A percentile compares a stretch with the other conserved stretches of the same genome.
Conservation (phyloP, 2,888 invertebrate genomes). For the Dascillus cervinus region DNA sequence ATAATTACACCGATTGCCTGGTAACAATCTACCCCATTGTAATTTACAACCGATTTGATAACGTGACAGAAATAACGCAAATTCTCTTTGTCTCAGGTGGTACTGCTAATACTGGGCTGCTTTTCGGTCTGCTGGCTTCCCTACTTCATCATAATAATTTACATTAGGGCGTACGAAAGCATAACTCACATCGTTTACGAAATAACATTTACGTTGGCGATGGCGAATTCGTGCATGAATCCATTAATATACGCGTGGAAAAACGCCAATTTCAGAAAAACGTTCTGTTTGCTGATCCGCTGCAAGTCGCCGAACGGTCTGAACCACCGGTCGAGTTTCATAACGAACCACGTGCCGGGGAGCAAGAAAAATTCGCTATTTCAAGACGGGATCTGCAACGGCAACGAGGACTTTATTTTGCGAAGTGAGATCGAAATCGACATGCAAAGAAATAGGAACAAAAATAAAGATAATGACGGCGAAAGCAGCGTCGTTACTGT, state of each 20-base stretch:
- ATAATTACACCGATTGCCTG: no score
- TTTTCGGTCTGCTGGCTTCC: slow-evolving; percentile 79
- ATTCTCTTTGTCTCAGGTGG: slow-evolving; percentile 66
- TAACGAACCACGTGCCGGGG: slow-evolving; percentile 47
- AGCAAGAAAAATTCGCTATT: slow-evolving; percentile 48
- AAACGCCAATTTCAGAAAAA: slow-evolving; percentile 66
- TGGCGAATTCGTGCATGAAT: slow-evolving; percentile 74
- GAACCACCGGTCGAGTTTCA: slow-evolving; percentile 36
- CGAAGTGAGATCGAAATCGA: slow-evolving; percentile 15
- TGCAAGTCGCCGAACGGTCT: slow-evolving; percentile 53
- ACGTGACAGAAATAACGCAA: no score
- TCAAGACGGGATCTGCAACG: slow-evolving; percentile 46
- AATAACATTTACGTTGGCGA: slow-evolving; percentile 52
- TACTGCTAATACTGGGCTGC: slow-evolving; percentile 67
- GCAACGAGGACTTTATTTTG: slow-evolving; percentile 22
- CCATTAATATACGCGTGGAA: slow-evolving; percentile 83
- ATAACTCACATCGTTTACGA: slow-evolving; percentile 30
- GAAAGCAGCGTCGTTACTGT: slow-evolving; percentile 5
- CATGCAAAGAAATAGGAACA: no score
- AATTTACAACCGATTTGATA: no score
- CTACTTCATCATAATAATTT: slow-evolving; percentile 55
- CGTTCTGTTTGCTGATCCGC: slow-evolving; percentile 59
- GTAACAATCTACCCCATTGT: no score
- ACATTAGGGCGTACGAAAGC: slow-evolving; percentile 26
- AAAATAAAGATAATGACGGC: slow-evolving; percentile 14